Evolutionary conservation across 2,888 invertebrate species (phyloP).

Genomic region (Meghimatium bilineatum): DNA sequence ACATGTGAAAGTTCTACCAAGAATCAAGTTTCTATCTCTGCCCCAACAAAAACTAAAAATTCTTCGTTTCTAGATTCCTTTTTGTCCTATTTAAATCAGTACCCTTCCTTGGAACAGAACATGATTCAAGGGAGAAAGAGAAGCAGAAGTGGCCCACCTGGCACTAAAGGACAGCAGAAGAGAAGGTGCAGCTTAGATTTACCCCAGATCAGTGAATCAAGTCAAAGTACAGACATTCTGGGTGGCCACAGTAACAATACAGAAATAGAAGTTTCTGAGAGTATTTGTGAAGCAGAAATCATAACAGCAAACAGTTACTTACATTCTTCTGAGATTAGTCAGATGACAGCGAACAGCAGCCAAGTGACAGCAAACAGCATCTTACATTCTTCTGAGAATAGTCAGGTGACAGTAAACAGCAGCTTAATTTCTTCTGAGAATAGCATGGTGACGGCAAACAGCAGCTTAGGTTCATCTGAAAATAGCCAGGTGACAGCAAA

Average conservation of each 20-base stretch:
- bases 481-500: no score
- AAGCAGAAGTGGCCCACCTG: constrained; percentile 10
- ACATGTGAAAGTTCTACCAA: not conserved
- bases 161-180: no score
- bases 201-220: not conserved
- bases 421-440: no score
- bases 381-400: no score
- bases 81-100: constrained; percentile 46
- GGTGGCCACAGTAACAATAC: constrained; percentile 22
- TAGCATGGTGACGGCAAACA: no score
- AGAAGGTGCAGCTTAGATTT: not conserved
- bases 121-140: not conserved
- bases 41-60: constrained; percentile 6
- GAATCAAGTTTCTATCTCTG: not conserved
- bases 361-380: no score
- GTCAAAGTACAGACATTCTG: not conserved
- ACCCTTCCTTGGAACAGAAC: not conserved
- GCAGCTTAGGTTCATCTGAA: no score
- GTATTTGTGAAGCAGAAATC: not conserved
- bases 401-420: no score
- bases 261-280: not conserved
- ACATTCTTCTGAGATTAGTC: not conserved
- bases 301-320: not conserved
- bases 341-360: no score
- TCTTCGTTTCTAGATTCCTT: constrained; percentile 54